Conservation (phyloP, 1,140 invertebrate species). For the Drosophila tropicalis region DNA sequence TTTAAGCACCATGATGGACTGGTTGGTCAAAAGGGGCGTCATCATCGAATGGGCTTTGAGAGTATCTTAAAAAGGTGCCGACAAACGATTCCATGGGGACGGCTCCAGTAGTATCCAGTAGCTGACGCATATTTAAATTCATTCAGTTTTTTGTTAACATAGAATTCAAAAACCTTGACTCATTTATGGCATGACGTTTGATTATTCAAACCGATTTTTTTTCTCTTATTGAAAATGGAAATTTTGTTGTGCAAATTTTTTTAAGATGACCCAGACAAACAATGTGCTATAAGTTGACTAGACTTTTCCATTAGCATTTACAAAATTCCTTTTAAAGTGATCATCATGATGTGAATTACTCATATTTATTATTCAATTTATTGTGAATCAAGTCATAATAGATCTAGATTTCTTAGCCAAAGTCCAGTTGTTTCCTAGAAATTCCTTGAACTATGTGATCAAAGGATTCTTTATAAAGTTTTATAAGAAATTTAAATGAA, state of each 20-base stretch:
- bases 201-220: not conserved
- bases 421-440: too few relatives aligned
- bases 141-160: not conserved
- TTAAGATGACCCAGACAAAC: not conserved
- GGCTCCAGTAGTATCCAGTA: not conserved
- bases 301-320: not conserved
- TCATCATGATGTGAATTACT: not conserved
- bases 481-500: too few relatives aligned
- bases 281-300: not conserved
- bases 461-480: too few relatives aligned
- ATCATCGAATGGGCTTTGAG: constrained; percentile 17
- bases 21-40: constrained; percentile 21
- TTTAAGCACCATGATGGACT: constrained; percentile 36
- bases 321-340: not conserved
- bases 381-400: too few relatives aligned
- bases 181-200: not conserved
- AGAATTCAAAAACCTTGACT: not conserved
- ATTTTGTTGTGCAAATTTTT: constrained; percentile 1
- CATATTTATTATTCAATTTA: too few relatives aligned
- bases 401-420: too few relatives aligned
- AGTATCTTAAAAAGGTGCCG: constrained; percentile 51
- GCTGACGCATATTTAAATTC: constrained; percentile 14
- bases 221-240: not conserved
- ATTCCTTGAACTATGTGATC: too few relatives aligned
- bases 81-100: constrained; percentile 41